Evolutionary conservation across 2,797 vertebrate species (phyloP), one percentile per base, ranked within the genome.

Genomic region (Darevskia nairensis): DNA sequence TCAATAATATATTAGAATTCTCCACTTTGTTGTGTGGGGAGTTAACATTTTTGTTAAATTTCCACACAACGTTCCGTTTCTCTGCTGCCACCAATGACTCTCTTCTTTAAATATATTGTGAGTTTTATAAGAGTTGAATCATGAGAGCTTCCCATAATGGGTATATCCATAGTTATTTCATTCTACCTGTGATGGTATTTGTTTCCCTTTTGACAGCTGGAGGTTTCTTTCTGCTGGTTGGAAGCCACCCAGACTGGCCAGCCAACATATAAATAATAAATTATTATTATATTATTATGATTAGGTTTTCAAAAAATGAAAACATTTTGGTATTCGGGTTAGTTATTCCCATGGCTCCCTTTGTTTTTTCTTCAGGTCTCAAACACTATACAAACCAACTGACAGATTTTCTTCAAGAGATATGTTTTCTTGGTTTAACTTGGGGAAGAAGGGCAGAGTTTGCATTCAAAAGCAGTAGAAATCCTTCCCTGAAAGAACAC

Each of bases 41-140:
- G 41, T 92, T 91, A 55, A 15, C 75, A 75, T 90, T 84, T 46
- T 80, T 83, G 87, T 55, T 66, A 66, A 4, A 77, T 32, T 85
- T 95, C 89, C 68, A 90, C 68, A 90, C 89, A 10, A 6, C 39
- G 32, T 55, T 23, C 15, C 61, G 86, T 94, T 94, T 91, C 89
- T 85, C 89, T 83, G 15, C 82, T 82, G 39, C 27, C 85, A 93
- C 89, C 78, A 80, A 55, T 68, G 64, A 74, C 4, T 11, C 85
- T 92, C 90, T 91, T 86, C 50, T 55, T 55, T 15, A 84, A 68
- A 59, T 19, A 89, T 7, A 55, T 88, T 85, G 88, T 82, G 77
- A 86, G 84, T 91, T 89, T 92, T 92, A 91, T 90, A 15, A 88
- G 32, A 21, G 69, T 66, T 91, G 86, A 94, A 91, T 92, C 90